A percentile compares a stretch with the other conserved stretches of the same genome.
phyloP scores from a whole-genome alignment of 2,113 vertebrate species.

The Anolis carolinensis region DNA sequence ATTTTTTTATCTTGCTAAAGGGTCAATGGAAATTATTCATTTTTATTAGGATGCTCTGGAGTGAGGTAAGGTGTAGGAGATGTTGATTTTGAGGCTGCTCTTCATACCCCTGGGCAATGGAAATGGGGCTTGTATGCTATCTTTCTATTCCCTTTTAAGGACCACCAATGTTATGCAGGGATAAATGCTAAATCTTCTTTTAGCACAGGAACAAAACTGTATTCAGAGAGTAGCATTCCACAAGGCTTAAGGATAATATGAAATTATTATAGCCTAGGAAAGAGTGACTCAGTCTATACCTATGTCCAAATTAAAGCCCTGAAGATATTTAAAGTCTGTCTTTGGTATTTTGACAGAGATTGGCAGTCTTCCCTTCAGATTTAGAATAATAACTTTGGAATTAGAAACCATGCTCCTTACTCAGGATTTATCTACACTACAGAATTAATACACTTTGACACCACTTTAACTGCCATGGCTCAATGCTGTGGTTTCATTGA shows the following conservation, averaged over 20 bases:
- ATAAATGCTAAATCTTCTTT: neutral
- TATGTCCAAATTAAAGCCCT: neutral
- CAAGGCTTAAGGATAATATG: neutral
- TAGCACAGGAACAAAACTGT: neutral
- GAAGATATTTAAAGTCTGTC: neutral
- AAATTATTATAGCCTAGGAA: neutral
- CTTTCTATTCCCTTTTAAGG: slow-evolving; percentile 6
- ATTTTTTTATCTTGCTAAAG: neutral
- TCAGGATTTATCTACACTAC: no score
- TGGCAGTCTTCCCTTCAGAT: neutral
- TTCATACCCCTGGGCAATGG: neutral
- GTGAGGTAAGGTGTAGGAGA: neutral
- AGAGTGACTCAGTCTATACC: neutral
- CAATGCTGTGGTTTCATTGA: no score
- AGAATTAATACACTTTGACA: no score
- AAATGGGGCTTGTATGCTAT: neutral
- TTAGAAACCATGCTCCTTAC: neutral
- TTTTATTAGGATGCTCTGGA: neutral
- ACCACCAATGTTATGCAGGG: neutral
- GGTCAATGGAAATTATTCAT: slow-evolving; percentile 9
- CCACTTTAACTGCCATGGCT: no score
- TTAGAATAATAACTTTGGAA: slow-evolving; percentile 18
- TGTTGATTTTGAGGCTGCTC: neutral
- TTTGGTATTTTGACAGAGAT: neutral
- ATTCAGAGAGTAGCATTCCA: neutral